phyloP scores from a whole-genome alignment of 2,888 invertebrate species.

The Epiblema foenella region DNA sequence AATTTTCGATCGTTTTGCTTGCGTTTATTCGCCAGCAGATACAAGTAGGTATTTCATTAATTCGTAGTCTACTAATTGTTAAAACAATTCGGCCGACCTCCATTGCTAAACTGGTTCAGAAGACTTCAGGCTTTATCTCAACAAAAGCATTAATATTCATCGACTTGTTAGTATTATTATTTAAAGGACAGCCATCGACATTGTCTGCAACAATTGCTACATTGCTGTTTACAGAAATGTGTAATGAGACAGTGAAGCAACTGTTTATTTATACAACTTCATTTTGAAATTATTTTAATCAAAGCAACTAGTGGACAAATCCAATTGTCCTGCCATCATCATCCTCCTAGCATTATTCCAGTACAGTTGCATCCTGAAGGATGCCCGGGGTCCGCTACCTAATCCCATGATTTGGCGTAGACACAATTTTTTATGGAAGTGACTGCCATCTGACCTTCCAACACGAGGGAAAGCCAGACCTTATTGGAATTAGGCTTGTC shows the following conservation, averaged over 20 bases:
- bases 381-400: too few relatives aligned
- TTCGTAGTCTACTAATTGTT: slow-evolving; percentile 48
- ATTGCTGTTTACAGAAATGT: slow-evolving; percentile 31
- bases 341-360: too few relatives aligned
- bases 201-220: slow-evolving; percentile 37
- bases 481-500: too few relatives aligned
- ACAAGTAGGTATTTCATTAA: slow-evolving; percentile 38
- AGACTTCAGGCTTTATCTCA: slow-evolving; percentile 43
- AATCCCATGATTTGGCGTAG: too few relatives aligned
- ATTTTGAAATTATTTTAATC: not conserved
- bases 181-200: slow-evolving; percentile 40
- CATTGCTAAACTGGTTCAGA: slow-evolving; percentile 48
- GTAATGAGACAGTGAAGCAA: slow-evolving; percentile 5
- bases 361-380: too few relatives aligned
- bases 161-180: slow-evolving; percentile 41
- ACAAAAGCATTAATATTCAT: slow-evolving; percentile 45
- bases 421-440: too few relatives aligned
- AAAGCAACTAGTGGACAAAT: not conserved
- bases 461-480: too few relatives aligned
- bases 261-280: slow-evolving; percentile 7
- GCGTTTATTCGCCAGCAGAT: slow-evolving; percentile 52
- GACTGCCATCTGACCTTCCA: too few relatives aligned
- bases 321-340: too few relatives aligned
- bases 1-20: slow-evolving; percentile 52
- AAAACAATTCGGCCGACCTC: slow-evolving; percentile 52